These are phyloP conservation scores for Cyclargus thomasi DNA, from an alignment of 1,140 invertebrate genomes.

Conservation along the genomic window DNA sequence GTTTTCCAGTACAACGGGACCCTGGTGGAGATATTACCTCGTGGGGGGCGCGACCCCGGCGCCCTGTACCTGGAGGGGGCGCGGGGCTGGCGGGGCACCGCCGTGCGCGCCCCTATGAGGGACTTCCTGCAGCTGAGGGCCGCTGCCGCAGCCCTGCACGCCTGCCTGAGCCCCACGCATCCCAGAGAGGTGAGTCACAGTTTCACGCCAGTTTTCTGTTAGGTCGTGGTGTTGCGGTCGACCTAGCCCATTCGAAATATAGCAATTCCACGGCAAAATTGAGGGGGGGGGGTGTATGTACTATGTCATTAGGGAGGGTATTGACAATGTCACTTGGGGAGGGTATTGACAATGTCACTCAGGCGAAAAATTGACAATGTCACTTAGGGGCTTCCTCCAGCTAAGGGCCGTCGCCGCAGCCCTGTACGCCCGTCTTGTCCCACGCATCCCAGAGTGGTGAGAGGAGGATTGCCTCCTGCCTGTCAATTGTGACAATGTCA, in stretches of 20 bases:
- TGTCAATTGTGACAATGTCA: too few species aligned
- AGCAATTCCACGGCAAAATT: too few species aligned
- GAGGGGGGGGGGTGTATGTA: too few species aligned
- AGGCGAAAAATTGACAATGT: too few species aligned
- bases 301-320: too few species aligned
- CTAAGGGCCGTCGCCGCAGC: conserved; percentile 77
- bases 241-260: too few species aligned
- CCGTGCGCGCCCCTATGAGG: conserved; percentile 83
- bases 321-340: too few species aligned
- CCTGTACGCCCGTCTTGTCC: conserved; percentile 83
- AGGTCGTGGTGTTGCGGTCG: too few species aligned
- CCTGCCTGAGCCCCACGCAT: conserved; percentile 84
- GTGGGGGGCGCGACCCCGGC: conserved; percentile 72
- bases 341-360: too few species aligned
- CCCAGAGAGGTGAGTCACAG: conserved; percentile 79
- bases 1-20: conserved; percentile 76
- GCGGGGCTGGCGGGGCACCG: conserved; percentile 83
- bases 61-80: conserved; percentile 81
- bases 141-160: conserved; percentile 78
- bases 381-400: conserved; percentile 73
- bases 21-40: conserved; percentile 79
- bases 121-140: conserved; percentile 80
- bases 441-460: conserved; percentile 83
- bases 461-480: too few species aligned
- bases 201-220: too few species aligned